Evolutionary conservation across 2,888 invertebrate species (phyloP).

Genomic region (Axea sp.): DNA sequence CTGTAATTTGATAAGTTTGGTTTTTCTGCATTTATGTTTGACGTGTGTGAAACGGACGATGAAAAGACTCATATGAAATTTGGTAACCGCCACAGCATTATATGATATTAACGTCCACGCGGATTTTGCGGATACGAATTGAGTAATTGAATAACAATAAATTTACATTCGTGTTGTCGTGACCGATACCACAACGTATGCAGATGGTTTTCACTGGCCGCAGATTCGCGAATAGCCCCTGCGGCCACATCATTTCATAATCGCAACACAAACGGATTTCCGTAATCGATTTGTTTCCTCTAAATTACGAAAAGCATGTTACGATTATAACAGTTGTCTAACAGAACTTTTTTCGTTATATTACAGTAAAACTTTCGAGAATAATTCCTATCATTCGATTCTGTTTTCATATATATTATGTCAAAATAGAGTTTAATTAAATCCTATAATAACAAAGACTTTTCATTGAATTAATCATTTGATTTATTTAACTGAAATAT

Average conservation of each 20-base stretch:
- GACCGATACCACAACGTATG: conserved; percentile 74
- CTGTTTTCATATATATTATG: too few species aligned
- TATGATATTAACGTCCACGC: conserved; percentile 73
- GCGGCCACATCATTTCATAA: conserved; percentile 75
- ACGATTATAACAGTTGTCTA: conserved; percentile 38
- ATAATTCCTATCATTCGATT: too few species aligned
- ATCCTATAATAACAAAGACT: too few species aligned
- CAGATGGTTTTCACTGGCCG: conserved; percentile 70
- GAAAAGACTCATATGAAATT: conserved; percentile 58
- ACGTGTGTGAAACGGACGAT: conserved; percentile 45
- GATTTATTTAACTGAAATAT: too few species aligned
- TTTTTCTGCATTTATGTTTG: conserved; percentile 51
- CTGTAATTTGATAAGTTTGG: conserved; percentile 52
- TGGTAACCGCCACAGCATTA: conserved; percentile 70
- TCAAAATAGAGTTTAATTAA: too few species aligned
- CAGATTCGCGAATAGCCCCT: conserved; percentile 67
- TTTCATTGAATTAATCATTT: too few species aligned
- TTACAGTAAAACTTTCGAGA: too few species aligned
- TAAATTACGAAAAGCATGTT: conserved; percentile 56
- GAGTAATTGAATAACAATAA: conserved; percentile 79
- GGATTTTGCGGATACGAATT: conserved; percentile 71
- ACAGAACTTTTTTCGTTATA: background rate
- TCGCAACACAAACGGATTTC: conserved; percentile 74
- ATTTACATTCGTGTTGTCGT: conserved; percentile 78
- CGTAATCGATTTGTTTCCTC: conserved; percentile 67